A percentile compares a stretch with the other conserved stretches of the same genome.
Conservation (phyloP, 2,113 vertebrate genomes). For the Sturnus vulgaris region DNA sequence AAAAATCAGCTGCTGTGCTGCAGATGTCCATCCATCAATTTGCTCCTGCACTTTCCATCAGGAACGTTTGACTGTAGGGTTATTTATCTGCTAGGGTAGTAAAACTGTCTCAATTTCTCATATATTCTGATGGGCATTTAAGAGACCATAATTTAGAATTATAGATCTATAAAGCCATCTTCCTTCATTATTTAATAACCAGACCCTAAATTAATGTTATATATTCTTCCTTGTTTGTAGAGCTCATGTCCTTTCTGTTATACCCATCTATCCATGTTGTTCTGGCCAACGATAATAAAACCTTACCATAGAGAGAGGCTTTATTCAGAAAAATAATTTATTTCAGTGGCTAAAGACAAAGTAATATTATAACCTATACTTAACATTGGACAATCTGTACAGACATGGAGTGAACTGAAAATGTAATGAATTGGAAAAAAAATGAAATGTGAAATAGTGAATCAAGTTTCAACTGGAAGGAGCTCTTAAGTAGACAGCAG, state of each 20-base stretch:
- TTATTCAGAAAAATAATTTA: background rate
- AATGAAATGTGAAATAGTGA: background rate
- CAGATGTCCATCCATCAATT: slow-evolving; percentile 10
- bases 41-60: background rate
- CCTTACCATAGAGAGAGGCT: background rate
- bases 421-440: background rate
- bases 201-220: background rate
- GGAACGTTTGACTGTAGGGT: background rate
- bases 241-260: background rate
- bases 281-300: background rate
- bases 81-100: slow-evolving; percentile 41
- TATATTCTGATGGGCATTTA: slow-evolving; percentile 27
- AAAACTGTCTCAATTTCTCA: slow-evolving; percentile 21
- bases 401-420: background rate
- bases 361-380: background rate
- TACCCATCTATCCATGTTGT: background rate
- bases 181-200: slow-evolving; percentile 27
- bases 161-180: slow-evolving; percentile 26
- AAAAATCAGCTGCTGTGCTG: background rate
- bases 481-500: background rate
- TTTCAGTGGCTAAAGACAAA: background rate
- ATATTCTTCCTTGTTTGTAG: background rate
- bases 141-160: slow-evolving; percentile 31
- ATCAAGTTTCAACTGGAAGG: background rate
- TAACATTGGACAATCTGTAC: background rate